A percentile compares a stretch with the other conserved stretches of the same genome.
Conservation (phyloP, 2,888 invertebrate species). For the Trilocha varians region DNA sequence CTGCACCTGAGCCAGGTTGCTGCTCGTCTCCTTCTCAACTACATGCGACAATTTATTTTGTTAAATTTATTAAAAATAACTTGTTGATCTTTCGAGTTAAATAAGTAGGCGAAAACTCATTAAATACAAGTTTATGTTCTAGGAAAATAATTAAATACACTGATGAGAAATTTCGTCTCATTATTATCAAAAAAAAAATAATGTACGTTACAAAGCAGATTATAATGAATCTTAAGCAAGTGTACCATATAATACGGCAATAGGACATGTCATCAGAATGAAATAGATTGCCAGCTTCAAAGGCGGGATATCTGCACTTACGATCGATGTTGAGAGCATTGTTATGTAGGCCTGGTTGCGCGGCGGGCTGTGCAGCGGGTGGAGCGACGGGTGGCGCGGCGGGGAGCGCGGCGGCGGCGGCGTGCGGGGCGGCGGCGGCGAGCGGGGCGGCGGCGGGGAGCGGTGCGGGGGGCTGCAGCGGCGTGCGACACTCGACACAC, state of each 20-base stretch:
- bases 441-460: slow-evolving; percentile 41
- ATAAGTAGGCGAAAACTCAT: too few relatives aligned
- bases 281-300: background rate
- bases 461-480: slow-evolving; percentile 67
- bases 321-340: slow-evolving; percentile 22
- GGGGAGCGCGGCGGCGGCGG: slow-evolving; percentile 6
- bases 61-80: too few relatives aligned
- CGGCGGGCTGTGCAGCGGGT: slow-evolving; percentile 10
- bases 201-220: too few relatives aligned
- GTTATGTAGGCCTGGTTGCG: slow-evolving; percentile 6
- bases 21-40: slow-evolving; percentile 50
- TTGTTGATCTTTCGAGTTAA: too few relatives aligned
- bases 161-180: too few relatives aligned
- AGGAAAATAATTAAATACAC: too few relatives aligned
- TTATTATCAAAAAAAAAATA: too few relatives aligned
- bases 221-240: too few relatives aligned
- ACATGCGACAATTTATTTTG: too few relatives aligned
- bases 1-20: slow-evolving; percentile 60
- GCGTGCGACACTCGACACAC: slow-evolving; percentile 94
- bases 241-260: too few relatives aligned
- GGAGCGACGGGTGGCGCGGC: slow-evolving; percentile 21
- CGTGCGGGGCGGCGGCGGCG: slow-evolving; percentile 9
- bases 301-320: slow-evolving; percentile 16
- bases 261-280: too few relatives aligned
- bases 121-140: too few relatives aligned